A percentile compares a stretch with the other conserved stretches of the same genome.
These are phyloP conservation scores for Porites australiensis DNA, from an alignment of 64 coral and sea anemone species.

Conservation along the genomic window DNA sequence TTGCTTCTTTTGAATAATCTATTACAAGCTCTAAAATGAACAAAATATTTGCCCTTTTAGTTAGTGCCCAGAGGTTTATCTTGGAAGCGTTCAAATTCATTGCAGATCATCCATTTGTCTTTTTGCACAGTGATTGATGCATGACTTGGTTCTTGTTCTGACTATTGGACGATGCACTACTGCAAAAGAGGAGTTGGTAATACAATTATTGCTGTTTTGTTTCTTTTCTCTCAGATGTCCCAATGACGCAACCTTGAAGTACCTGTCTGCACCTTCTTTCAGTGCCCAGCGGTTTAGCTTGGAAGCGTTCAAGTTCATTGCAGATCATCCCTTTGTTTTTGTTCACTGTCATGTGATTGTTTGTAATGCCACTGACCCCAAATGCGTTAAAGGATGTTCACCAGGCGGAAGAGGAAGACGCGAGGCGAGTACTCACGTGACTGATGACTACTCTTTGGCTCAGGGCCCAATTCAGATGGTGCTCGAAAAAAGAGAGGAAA, in stretches of 20 bases:
- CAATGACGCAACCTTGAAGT: conserved; percentile 34
- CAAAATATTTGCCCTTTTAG: no score
- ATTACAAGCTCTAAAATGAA: no score
- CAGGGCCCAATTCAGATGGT: conserved; percentile 1
- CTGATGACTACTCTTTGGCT: conserved; percentile 12
- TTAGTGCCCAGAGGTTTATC: no score
- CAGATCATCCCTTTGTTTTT: conserved; percentile 35
- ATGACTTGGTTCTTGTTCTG: no score
- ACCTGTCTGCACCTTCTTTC: neutral
- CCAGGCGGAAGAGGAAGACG: conserved; percentile 44
- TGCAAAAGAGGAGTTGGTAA: neutral
- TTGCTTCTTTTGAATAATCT: no score
- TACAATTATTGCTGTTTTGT: neutral
- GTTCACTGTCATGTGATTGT: conserved; percentile 67
- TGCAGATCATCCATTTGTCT: no score
- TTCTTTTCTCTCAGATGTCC: conserved; percentile 47
- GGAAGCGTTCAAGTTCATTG: conserved; percentile 71
- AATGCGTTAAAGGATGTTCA: conserved; percentile 48
- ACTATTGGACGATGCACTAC: neutral
- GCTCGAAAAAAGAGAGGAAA: neutral
- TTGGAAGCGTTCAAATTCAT: no score
- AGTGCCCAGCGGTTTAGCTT: conserved; percentile 54
- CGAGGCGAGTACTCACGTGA: neutral
- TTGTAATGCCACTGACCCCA: conserved; percentile 34
- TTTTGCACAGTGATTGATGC: no score